phyloP scores from a whole-genome alignment of 2,888 invertebrate genomes.

The Stegana nigrithorax region DNA sequence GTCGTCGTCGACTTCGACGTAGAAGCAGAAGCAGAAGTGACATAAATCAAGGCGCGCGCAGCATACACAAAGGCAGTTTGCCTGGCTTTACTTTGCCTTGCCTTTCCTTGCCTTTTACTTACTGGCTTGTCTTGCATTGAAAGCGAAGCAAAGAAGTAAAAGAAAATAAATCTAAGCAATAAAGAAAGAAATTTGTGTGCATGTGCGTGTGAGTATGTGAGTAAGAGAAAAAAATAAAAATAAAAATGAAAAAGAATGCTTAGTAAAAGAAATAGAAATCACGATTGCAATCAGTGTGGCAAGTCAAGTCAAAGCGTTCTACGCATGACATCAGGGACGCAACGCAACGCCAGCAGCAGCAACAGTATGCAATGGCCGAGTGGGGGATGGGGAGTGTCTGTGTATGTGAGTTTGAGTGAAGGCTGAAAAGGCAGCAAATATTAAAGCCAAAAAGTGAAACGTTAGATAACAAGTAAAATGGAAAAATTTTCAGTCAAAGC shows the following conservation, averaged over 20 bases:
- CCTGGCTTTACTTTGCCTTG: too few species aligned
- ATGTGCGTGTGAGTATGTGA: too few species aligned
- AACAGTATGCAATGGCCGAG: neutral
- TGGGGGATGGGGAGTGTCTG: neutral
- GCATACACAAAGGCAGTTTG: too few species aligned
- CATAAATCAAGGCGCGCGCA: neutral
- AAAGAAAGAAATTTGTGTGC: too few species aligned
- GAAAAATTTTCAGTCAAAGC: neutral
- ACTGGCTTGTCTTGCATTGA: too few species aligned
- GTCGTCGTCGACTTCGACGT: too few species aligned
- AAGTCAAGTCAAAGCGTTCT: conserved; percentile 7
- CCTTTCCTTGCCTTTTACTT: too few species aligned
- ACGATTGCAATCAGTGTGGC: conserved; percentile 14
- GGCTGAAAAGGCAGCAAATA: neutral
- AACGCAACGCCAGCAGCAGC: too few species aligned
- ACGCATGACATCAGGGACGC: too few species aligned
- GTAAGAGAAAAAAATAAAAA: neutral
- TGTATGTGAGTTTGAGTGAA: neutral
- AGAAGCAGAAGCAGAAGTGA: neutral
- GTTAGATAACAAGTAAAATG: conserved; percentile 10
- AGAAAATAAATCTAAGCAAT: neutral
- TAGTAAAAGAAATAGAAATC: conserved; percentile 1
- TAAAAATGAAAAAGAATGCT: neutral
- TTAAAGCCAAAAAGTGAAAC: conserved; percentile 17
- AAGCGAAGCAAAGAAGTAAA: too few species aligned